Percentiles rank a stretch among this genome's conserved stretches.
Evolutionary conservation across 2,797 vertebrate species (phyloP).

Genomic region (Anas acuta): DNA sequence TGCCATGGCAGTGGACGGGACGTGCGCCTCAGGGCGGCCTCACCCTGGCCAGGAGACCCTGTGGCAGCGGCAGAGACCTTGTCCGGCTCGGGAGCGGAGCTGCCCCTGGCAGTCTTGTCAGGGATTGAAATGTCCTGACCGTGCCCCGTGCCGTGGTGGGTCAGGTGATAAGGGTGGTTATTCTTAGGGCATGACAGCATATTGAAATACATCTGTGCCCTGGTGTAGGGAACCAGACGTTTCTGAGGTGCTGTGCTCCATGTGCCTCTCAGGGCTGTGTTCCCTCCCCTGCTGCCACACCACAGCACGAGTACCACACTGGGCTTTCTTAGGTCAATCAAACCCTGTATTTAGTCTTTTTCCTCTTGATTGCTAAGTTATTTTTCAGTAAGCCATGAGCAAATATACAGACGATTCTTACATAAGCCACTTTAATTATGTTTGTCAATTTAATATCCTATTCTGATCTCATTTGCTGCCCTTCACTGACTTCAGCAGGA

Average conservation of each 20-base stretch:
- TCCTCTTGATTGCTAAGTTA: neutral
- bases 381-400: neutral
- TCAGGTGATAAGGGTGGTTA: neutral
- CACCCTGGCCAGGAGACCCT: no score
- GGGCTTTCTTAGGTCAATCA: neutral
- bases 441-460: neutral
- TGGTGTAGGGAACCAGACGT: neutral
- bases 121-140: neutral
- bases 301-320: neutral
- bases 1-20: no score
- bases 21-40: no score
- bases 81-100: neutral
- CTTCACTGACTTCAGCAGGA: neutral
- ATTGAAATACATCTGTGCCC: slow-evolving; percentile 10
- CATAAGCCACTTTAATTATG: neutral
- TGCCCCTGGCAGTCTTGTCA: neutral
- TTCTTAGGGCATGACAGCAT: neutral
- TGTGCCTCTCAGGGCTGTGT: neutral
- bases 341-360: neutral
- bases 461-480: neutral
- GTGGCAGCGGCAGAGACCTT: neutral
- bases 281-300: neutral
- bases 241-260: neutral
- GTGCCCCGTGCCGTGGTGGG: neutral
- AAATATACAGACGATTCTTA: neutral